Evolutionary conservation across 1,140 invertebrate genomes (phyloP).

Genomic region (Megalonaias nervosa): DNA sequence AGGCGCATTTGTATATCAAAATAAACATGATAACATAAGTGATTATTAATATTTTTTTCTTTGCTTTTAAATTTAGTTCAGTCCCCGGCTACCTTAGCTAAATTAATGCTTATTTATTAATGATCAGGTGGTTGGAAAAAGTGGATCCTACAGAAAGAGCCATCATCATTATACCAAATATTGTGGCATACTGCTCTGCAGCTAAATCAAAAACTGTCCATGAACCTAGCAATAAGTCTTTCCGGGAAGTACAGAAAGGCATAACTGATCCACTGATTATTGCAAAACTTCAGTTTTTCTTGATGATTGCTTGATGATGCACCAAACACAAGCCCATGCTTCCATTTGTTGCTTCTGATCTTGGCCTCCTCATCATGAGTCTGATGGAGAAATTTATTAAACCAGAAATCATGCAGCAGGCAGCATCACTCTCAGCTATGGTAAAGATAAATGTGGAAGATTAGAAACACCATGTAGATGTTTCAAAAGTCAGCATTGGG

Average conservation of each 20-base stretch:
- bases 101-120: too few relatives aligned
- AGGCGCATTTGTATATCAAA: too few relatives aligned
- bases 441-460: slow-evolving; percentile 3
- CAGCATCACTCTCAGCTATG: not conserved
- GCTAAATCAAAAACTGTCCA: not conserved
- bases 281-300: slow-evolving; percentile 23
- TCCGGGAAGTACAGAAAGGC: not conserved
- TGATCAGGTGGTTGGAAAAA: too few relatives aligned
- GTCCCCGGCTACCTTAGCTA: too few relatives aligned
- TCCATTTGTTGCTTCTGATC: slow-evolving; percentile 20
- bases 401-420: not conserved
- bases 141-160: too few relatives aligned
- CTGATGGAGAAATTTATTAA: slow-evolving; percentile 24
- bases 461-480: not conserved
- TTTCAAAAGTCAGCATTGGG: slow-evolving; percentile 5
- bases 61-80: too few relatives aligned
- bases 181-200: not conserved
- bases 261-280: not conserved
- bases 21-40: too few relatives aligned
- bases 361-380: not conserved
- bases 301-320: slow-evolving; percentile 10
- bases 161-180: not conserved
- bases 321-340: slow-evolving; percentile 25
- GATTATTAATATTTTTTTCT: too few relatives aligned
- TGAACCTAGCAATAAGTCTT: slow-evolving; percentile 19